phyloP scores from a whole-genome alignment of 53 echinoderm and acorn worm genomes.

The Mesocentrotus franciscanus region DNA sequence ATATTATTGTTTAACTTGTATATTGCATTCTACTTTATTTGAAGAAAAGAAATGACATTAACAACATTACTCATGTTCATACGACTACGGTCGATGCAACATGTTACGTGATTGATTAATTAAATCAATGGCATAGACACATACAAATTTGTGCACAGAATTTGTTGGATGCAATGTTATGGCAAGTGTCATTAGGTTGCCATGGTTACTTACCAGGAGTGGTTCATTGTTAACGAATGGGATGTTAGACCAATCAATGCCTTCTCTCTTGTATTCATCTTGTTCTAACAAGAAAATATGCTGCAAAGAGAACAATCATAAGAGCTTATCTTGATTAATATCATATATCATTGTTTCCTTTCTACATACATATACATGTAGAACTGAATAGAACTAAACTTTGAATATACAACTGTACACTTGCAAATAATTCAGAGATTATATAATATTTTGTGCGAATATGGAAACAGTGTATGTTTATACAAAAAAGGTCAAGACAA shows the following conservation, averaged over 20 bases:
- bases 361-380: neutral
- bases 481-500: no score
- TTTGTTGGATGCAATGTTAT: neutral
- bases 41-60: no score
- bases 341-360: neutral
- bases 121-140: no score
- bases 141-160: neutral
- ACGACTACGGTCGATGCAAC: no score
- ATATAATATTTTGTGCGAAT: neutral
- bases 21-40: no score
- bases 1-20: no score
- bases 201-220: conserved; percentile 81
- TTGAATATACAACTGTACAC: neutral
- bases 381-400: no score
- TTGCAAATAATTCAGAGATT: neutral
- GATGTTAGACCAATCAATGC: conserved; percentile 95
- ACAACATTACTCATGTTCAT: no score
- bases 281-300: conserved; percentile 98
- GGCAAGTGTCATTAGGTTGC: neutral
- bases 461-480: no score
- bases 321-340: neutral
- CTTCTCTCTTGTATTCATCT: conserved; percentile 92
- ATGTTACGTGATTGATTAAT: no score
- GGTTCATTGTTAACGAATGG: conserved; percentile 99
- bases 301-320: conserved; percentile 55